Base-by-base conservation (phyloP, 2,888 invertebrate species). In the Drosophila pseudotakahashii region DNA sequence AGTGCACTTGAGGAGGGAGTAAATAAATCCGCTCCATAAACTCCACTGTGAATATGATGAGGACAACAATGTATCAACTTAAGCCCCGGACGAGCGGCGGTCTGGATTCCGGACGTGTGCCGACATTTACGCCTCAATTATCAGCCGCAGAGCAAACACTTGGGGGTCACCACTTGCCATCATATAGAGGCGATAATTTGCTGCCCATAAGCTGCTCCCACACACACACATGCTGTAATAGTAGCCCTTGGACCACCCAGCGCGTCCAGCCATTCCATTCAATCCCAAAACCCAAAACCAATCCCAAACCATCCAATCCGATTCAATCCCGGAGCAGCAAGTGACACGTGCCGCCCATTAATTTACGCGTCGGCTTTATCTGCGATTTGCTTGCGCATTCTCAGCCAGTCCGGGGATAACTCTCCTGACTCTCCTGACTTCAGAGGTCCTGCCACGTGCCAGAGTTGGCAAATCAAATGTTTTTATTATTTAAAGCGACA, bases 321-420 rank as follows among this genome's bases (percentile, higher is more conserved):
- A 45, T 51, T 39, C 55, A 60, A 51, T 63, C 36, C 48, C 45
- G 32, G 51, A 45, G 57, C 77, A 64, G 68, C 75, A 68, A 63
- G 70, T 57, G 67, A 68, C 91, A 90, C 91, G 90, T 90, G 90
- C 78, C 80, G 81, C 75, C 90, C 91, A 90, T 91, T 90, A 90
- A 90, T 91, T 91, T 91, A 91, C 70, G 85, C 85, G 69, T 54
- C 70, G 69, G 85, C 66, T 83, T 89, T 87, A 89, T 89, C 89
- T 81, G 72, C 66, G 81, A 74, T 80, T 83, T 80, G 76, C 72
- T 74, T 81, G 85, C 66, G 77, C 85, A 79, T 66, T 72, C 82
- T 69, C 77, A 75, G 82, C 58, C 88, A 42, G 53, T 39, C 37
- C 11, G 2, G 30, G 45, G 54, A 41, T 53, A 57, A 37, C 42